Percentiles rank a stretch among this genome's conserved stretches.
Conservation (phyloP, 2,113 vertebrate species). For the Propithecus coquereli region DNA sequence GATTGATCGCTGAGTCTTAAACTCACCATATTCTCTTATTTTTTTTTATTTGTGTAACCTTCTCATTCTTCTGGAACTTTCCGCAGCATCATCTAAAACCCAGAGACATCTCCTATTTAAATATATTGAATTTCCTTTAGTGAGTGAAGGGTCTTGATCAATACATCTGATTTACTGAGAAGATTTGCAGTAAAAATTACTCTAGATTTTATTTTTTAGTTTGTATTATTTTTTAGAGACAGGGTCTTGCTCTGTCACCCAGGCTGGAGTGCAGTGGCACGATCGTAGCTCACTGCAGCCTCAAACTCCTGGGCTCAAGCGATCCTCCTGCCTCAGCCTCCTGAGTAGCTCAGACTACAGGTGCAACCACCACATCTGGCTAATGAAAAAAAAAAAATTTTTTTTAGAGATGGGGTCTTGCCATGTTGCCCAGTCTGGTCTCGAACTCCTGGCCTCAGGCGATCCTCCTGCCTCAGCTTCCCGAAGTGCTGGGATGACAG, state of each 20-base stretch:
- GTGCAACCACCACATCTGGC: fast-evolving
- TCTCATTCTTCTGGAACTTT: background rate
- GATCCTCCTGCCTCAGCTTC: background rate
- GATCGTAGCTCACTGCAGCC: background rate
- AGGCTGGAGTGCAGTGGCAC: background rate
- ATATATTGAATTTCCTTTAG: background rate
- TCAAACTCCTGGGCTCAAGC: background rate
- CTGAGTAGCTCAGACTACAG: background rate
- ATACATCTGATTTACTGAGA: background rate
- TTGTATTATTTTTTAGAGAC: background rate
- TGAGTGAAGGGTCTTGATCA: background rate
- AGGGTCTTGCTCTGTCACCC: background rate
- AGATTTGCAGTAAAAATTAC: background rate
- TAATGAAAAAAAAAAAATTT: background rate
- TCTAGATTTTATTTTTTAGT: background rate
- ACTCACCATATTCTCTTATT: background rate
- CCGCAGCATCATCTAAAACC: background rate
- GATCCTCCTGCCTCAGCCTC: background rate
- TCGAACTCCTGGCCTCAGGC: background rate
- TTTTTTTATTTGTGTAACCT: too few species aligned
- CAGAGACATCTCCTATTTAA: background rate
- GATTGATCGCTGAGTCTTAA: background rate
- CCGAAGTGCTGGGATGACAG: background rate
- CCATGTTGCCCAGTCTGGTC: background rate
- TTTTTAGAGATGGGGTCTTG: background rate